These are phyloP conservation scores for Mellilla xanthometata DNA, from an alignment of 2,888 invertebrate genomes.

Conservation along the genomic window DNA sequence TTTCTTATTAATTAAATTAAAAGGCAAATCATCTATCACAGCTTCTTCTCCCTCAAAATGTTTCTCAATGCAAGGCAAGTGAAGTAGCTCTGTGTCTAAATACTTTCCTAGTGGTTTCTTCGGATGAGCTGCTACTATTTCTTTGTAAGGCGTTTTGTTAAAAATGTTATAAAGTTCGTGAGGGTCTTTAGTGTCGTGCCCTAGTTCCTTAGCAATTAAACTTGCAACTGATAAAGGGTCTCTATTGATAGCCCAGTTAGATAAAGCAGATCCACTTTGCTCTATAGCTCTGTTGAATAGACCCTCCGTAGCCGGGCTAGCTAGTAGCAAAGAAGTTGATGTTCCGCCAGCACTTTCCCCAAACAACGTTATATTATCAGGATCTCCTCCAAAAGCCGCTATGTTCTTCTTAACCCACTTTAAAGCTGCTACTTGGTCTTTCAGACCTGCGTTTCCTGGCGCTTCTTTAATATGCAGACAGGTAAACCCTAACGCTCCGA, in stretches of 20 bases:
- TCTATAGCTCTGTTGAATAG: constrained; percentile 64
- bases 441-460: constrained; percentile 70
- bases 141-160: constrained; percentile 45
- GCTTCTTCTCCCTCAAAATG: constrained; percentile 55
- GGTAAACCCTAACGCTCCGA: constrained; percentile 65
- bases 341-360: constrained; percentile 72
- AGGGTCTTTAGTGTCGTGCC: constrained; percentile 56
- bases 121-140: constrained; percentile 47
- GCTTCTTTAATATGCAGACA: constrained; percentile 69
- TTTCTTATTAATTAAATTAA: constrained; percentile 53
- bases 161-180: constrained; percentile 61
- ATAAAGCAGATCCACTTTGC: constrained; percentile 64
- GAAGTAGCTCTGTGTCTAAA: constrained; percentile 62
- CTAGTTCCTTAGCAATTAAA: constrained; percentile 58
- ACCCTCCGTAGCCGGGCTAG: constrained; percentile 56
- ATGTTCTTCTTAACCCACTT: constrained; percentile 72
- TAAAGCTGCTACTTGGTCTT: constrained; percentile 72
- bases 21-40: constrained; percentile 61
- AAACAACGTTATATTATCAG: constrained; percentile 68
- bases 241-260: constrained; percentile 66
- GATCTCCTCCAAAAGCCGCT: constrained; percentile 69
- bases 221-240: constrained; percentile 61
- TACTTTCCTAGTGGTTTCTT: constrained; percentile 56
- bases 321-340: constrained; percentile 55
- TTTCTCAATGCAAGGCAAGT: constrained; percentile 67